Base-by-base conservation (phyloP, 2,797 vertebrate genomes). In the Sphaeramia orbicularis region DNA sequence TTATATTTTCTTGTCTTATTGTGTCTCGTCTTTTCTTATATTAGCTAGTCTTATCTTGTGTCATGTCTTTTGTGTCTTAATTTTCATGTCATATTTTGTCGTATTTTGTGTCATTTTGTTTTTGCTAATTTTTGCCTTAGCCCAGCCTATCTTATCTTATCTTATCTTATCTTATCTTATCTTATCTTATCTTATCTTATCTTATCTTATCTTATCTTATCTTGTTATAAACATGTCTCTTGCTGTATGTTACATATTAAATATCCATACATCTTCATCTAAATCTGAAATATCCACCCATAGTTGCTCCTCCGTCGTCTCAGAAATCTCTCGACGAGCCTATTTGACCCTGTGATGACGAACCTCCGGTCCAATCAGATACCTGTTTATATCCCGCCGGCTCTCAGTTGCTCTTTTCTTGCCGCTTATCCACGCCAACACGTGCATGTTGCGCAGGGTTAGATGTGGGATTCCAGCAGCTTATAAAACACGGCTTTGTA, bases 361-460 rank as follows among this genome's bases (percentile, higher is more conserved):
- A 75, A 60, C 75, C 56, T 59, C 58, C 32, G 60, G 42, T 73
- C 14, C 2, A 48, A 73, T 76, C 82, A 84, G 74, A 81, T 76
- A 52, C 49, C 58, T 44, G 74, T 63, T 64, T 51, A 14, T n/a
- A 35, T 48, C 69, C 78, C 76, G 35, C 21, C 10, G 38, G 38
- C 76, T 10, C 49, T 40, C 42, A 1, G 55, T 43, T 78, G 68
- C 71, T 81, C 67, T 80, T 71, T 74, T 27, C 55, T 70, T 70
- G 0, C 43, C 16, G 6, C 41, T 48, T 62, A 74, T 82, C 58
- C 37, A 54, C 24, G 15, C 35, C 24, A 45, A 40, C 16, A 35
- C 92, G 84, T 92, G 85, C 86, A 41, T 89, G 89, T 92, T 88
- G 91, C 80, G 94, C 90, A 62, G 89, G 92, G 91, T 94, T 92